Conservation (phyloP, 2,888 invertebrate species). For the Autographa pulchrina region DNA sequence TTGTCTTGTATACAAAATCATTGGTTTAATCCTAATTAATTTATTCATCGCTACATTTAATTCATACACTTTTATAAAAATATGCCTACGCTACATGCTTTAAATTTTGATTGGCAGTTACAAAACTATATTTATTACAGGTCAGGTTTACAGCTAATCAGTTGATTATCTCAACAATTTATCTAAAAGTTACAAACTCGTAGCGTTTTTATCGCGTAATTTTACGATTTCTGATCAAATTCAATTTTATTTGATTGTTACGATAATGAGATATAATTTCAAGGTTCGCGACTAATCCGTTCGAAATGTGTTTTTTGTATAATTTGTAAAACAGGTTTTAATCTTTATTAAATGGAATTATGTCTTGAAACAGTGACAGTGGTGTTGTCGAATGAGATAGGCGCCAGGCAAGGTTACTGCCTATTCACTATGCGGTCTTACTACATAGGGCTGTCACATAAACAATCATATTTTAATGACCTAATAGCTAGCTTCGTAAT, state of each 20-base stretch:
- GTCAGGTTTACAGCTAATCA: background rate
- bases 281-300: constrained; percentile 59
- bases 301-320: constrained; percentile 64
- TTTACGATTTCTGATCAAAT: constrained; percentile 58
- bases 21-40: background rate
- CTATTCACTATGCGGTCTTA: constrained; percentile 33
- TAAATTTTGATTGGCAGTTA: background rate
- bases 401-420: constrained; percentile 54
- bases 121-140: background rate
- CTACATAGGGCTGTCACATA: constrained; percentile 37
- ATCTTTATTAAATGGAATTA: constrained; percentile 49
- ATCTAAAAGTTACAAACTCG: constrained; percentile 39
- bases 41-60: background rate
- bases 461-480: background rate
- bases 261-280: constrained; percentile 64
- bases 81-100: background rate
- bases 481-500: background rate
- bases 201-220: constrained; percentile 50
- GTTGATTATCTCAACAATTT: constrained; percentile 9
- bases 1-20: background rate
- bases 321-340: constrained; percentile 62
- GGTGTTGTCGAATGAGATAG: constrained; percentile 54
- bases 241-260: constrained; percentile 59
- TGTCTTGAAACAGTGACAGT: constrained; percentile 46
- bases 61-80: background rate